Evolutionary conservation across 2,113 vertebrate species (phyloP).

Genomic region (Ornithorhynchus anatinus): DNA sequence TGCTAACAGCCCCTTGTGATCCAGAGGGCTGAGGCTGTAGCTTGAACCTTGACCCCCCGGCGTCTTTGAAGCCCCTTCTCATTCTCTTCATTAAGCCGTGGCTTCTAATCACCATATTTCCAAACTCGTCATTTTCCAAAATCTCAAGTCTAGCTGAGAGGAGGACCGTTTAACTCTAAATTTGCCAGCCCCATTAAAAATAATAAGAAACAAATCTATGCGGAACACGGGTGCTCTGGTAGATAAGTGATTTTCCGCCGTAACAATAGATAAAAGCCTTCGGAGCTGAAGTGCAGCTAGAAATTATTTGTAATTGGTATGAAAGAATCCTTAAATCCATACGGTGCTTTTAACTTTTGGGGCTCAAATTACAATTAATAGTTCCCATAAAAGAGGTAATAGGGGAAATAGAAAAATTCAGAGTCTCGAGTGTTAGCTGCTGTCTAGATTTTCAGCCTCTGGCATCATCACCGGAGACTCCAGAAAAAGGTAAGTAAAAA

Average conservation of each 20-base stretch:
- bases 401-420: conserved; percentile 47
- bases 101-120: conserved; percentile 7
- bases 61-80: neutral
- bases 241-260: conserved; percentile 49
- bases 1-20: neutral
- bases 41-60: neutral
- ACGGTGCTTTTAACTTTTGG: conserved; percentile 62
- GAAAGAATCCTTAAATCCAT: conserved; percentile 63
- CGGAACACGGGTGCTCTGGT: conserved; percentile 25
- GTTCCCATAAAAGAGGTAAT: conserved; percentile 46
- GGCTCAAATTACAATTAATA: conserved; percentile 62
- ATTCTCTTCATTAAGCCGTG: conserved; percentile 24
- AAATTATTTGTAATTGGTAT: conserved; percentile 62
- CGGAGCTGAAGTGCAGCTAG: conserved; percentile 59
- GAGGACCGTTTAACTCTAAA: conserved; percentile 56
- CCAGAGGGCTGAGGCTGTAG: neutral
- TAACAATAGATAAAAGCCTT: conserved; percentile 70
- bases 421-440: conserved; percentile 30
- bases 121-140: neutral
- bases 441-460: conserved; percentile 15
- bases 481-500: neutral
- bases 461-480: neutral
- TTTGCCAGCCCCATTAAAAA: conserved; percentile 49
- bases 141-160: conserved; percentile 14
- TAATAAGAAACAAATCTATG: conserved; percentile 53